Evolutionary conservation across 2,113 vertebrate species (phyloP).

Genomic region (Gymnorhina tibicen): DNA sequence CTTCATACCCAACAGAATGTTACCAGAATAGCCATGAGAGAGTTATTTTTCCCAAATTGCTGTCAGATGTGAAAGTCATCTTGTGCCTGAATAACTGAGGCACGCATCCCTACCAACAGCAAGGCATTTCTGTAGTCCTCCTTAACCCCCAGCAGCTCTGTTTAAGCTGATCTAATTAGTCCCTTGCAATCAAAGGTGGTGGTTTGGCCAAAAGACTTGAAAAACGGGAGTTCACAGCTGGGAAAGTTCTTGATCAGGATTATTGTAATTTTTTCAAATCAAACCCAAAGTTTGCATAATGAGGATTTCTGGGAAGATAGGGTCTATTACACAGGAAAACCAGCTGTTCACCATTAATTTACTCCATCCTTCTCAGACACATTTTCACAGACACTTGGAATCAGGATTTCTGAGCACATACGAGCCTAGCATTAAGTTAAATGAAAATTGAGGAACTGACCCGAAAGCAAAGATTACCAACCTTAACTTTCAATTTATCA

Average conservation of each 20-base stretch:
- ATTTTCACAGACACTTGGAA: not conserved
- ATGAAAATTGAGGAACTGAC: constrained; percentile 39
- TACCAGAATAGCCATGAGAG: not conserved
- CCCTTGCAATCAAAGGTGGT: not conserved
- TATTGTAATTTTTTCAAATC: not conserved
- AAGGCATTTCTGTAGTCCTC: not conserved
- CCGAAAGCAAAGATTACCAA: constrained; percentile 24
- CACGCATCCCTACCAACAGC: not conserved
- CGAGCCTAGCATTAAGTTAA: not conserved
- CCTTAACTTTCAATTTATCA: constrained; percentile 38
- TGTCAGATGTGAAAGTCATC: not conserved
- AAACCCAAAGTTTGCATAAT: not conserved
- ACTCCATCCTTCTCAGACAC: not conserved
- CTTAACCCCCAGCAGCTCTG: not conserved
- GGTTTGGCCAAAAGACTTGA: not conserved
- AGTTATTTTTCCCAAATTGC: not conserved
- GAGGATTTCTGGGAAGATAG: not conserved
- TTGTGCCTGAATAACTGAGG: not conserved
- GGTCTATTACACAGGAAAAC: not conserved
- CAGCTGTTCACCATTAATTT: not conserved
- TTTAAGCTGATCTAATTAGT: not conserved
- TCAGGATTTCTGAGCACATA: constrained; percentile 13
- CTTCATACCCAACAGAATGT: not conserved
- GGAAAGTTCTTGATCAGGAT: not conserved
- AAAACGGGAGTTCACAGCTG: not conserved